A percentile compares a stretch with the other conserved stretches of the same genome.
These are phyloP conservation scores for Andrena minutula DNA, from an alignment of 2,888 invertebrate species.

Conservation along the genomic window DNA sequence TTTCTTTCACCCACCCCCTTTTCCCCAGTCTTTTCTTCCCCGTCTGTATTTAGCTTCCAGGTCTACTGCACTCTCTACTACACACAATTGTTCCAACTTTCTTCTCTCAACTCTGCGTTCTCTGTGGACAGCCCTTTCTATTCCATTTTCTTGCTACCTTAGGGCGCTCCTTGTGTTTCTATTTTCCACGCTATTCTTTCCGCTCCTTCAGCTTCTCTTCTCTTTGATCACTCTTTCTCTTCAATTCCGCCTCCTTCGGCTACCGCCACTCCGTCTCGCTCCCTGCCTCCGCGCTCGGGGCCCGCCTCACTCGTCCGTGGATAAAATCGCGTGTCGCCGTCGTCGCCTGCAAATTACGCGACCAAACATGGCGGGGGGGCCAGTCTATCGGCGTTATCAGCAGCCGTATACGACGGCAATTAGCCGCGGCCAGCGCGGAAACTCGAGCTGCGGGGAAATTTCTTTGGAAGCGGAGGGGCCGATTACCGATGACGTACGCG, in stretches of 20 bases:
- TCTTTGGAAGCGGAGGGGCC: slow-evolving; percentile 45
- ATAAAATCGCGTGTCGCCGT: slow-evolving; percentile 62
- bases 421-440: slow-evolving; percentile 49
- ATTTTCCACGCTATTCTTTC: neutral
- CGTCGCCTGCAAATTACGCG: slow-evolving; percentile 48
- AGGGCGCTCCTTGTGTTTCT: too few species aligned
- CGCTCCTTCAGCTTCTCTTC: neutral
- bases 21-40: neutral
- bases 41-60: neutral
- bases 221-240: too few species aligned
- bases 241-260: neutral
- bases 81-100: neutral
- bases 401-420: slow-evolving; percentile 38
- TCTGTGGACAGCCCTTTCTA: neutral
- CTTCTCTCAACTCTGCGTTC: neutral
- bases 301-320: slow-evolving; percentile 49
- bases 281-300: neutral
- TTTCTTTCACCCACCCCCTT: neutral
- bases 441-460: slow-evolving; percentile 38
- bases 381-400: slow-evolving; percentile 59
- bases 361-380: slow-evolving; percentile 37
- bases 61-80: neutral
- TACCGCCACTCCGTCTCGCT: neutral
- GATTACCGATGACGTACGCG: slow-evolving; percentile 61
- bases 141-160: too few species aligned